phyloP scores from a whole-genome alignment of 2,888 invertebrate genomes.

The Acheta domesticus region DNA sequence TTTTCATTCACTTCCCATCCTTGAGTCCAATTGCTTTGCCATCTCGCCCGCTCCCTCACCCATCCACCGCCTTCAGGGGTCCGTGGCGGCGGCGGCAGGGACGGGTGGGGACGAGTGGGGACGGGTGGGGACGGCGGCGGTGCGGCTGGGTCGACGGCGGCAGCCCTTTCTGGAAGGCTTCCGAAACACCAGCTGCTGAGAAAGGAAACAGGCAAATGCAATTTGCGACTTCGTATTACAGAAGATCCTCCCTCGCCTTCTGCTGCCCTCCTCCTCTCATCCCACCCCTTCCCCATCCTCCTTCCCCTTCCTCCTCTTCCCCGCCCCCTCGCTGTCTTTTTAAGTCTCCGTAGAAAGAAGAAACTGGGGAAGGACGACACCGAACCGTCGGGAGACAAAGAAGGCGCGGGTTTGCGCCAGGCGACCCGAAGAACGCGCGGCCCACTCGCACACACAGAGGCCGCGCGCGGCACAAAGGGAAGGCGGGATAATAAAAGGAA shows the following conservation, averaged over 20 bases:
- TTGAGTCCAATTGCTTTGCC: slow-evolving; percentile 20
- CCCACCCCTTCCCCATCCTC: neutral
- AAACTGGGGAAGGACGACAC: slow-evolving; percentile 7
- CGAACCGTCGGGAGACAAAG: neutral
- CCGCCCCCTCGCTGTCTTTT: neutral
- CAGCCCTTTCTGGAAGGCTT: neutral
- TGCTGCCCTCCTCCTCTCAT: neutral
- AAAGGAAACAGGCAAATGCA: slow-evolving; percentile 36
- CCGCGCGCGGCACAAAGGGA: neutral
- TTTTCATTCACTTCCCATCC: slow-evolving; percentile 29
- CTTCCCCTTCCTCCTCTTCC: too few species aligned
- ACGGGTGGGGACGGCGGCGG: too few species aligned
- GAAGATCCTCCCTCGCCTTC: neutral
- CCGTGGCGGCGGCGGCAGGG: neutral
- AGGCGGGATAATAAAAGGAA: slow-evolving; percentile 18
- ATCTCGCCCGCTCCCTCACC: slow-evolving; percentile 25
- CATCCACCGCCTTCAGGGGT: neutral
- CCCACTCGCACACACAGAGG: neutral
- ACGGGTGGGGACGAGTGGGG: neutral
- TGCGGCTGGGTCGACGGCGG: neutral
- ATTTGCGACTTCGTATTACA: slow-evolving; percentile 30
- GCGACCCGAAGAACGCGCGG: neutral
- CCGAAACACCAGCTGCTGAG: slow-evolving; percentile 32
- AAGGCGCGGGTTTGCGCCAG: neutral
- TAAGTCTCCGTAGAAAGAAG: slow-evolving; percentile 6